Base-by-base conservation (phyloP, 2,113 vertebrate species). In the Neodontobutis hainanensis region DNA sequence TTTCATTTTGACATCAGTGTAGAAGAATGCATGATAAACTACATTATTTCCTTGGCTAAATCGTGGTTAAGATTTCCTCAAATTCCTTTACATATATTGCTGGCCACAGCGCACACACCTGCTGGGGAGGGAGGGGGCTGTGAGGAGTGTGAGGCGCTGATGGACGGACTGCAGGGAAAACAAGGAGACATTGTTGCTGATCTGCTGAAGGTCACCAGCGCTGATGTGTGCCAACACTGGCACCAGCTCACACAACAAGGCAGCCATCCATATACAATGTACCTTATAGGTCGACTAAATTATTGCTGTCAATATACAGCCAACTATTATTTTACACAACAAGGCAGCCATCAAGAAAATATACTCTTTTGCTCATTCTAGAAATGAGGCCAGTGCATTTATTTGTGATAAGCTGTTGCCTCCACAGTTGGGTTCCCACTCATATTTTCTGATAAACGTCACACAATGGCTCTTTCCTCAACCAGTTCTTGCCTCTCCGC, bases 161-260 rank as follows among this genome's bases (percentile, higher is more conserved):
- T 81, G 84, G 89, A 92, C 85, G 84, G 82, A 87, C 86, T 52
- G 85, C 85, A 79, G 80, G 82, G 87, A 88, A 91, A 89, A 93
- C 89, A 92, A 90, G 91, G 86, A 91, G 90, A 92, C 89, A 92
- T 92, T 93, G 92, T 93, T 92, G 85, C 89, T 85, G 78, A 90
- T 91, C 81, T 53, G 11, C 69, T 91, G 91, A 93, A 93, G 92
- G 92, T 93, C 92, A 90, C 71, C 59, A 59, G 75, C 78, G 73
- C 63, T 11, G 38, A 52, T 67, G 82, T 40, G 85, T 84, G 92
- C 92, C 92, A 92, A 91, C 85, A 84, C 85, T 89, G 86, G 77
- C 90, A 88, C 75, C 12, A 65, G 81, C 73, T 88, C 85, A 65
- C 82, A 85, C 78, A 89, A 87, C 85, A 87, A 77, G 75, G 73